A percentile compares a stretch with the other conserved stretches of the same genome.
phyloP scores from a whole-genome alignment of 2,797 vertebrate species.

The Fundulus diaphanus region DNA sequence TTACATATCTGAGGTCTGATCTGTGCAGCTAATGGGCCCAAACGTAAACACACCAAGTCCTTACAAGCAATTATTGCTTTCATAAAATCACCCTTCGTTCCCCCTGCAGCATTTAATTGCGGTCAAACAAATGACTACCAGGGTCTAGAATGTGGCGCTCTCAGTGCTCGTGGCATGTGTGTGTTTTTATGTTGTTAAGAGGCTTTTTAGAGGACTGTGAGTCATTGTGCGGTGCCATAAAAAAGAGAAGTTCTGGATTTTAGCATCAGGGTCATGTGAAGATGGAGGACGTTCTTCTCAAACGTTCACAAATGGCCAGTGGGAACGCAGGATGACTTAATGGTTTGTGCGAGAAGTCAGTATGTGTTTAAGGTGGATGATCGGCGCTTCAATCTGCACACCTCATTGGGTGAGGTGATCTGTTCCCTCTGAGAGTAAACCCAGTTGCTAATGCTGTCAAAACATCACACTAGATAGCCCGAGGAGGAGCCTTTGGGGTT shows the following conservation, averaged over 20 bases:
- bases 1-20: conserved; percentile 85
- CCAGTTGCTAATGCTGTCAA: conserved; percentile 61
- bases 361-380: conserved; percentile 71
- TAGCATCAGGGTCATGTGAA: not conserved
- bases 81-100: conserved; percentile 81
- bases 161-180: conserved; percentile 55
- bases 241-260: conserved; percentile 10
- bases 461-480: conserved; percentile 70
- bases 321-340: conserved; percentile 64
- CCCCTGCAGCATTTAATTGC: conserved; percentile 82
- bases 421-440: conserved; percentile 60
- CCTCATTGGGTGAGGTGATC: conserved; percentile 34
- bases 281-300: conserved; percentile 23
- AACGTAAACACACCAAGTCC: conserved; percentile 82
- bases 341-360: conserved; percentile 50
- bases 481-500: conserved; percentile 60
- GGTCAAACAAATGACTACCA: conserved; percentile 82
- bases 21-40: conserved; percentile 82
- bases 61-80: conserved; percentile 85
- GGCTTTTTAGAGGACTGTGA: conserved; percentile 61
- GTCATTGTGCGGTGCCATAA: conserved; percentile 22
- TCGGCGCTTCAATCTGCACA: conserved; percentile 39
- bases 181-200: conserved; percentile 53
- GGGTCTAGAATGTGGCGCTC: conserved; percentile 75
- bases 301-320: conserved; percentile 58